Percentiles rank a stretch among this genome's conserved stretches.
These are phyloP conservation scores for Phoronis australis DNA, from an alignment of 2,888 invertebrate species.

Conservation along the genomic window DNA sequence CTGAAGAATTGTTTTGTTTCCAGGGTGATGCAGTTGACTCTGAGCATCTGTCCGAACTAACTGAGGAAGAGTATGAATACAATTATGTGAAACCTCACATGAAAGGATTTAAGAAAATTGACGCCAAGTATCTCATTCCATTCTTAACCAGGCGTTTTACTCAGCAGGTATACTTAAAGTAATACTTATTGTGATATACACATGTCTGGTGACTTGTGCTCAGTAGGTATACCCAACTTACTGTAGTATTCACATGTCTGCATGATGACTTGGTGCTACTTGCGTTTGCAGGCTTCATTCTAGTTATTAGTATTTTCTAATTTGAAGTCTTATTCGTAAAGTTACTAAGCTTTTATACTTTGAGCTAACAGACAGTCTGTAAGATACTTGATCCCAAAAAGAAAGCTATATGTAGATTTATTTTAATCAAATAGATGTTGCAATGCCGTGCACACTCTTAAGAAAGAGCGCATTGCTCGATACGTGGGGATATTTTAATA, in stretches of 20 bases:
- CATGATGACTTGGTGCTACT: background rate
- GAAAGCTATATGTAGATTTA: background rate
- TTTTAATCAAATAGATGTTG: too few relatives aligned
- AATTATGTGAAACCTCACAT: slow-evolving; percentile 64
- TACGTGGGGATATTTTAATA: background rate
- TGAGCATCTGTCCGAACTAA: slow-evolving; percentile 47
- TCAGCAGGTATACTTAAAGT: slow-evolving; percentile 85
- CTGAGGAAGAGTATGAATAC: slow-evolving; percentile 76
- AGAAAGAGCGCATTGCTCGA: too few relatives aligned
- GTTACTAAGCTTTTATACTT: too few relatives aligned
- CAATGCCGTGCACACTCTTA: too few relatives aligned
- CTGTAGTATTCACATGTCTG: background rate
- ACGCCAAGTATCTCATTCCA: slow-evolving; percentile 89
- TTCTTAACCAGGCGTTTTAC: slow-evolving; percentile 95
- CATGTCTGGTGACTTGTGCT: background rate
- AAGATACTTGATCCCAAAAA: background rate
- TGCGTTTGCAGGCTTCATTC: background rate
- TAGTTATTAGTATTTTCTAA: background rate
- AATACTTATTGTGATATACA: slow-evolving; percentile 11
- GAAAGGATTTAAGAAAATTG: slow-evolving; percentile 82
- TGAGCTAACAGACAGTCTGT: too few relatives aligned
- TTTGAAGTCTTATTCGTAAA: background rate
- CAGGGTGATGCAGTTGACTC: slow-evolving; percentile 51
- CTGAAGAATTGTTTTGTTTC: slow-evolving; percentile 63
- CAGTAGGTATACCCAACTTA: background rate